phyloP scores from a whole-genome alignment of 2,113 vertebrate species.

The Malurus alboscapulatus region DNA sequence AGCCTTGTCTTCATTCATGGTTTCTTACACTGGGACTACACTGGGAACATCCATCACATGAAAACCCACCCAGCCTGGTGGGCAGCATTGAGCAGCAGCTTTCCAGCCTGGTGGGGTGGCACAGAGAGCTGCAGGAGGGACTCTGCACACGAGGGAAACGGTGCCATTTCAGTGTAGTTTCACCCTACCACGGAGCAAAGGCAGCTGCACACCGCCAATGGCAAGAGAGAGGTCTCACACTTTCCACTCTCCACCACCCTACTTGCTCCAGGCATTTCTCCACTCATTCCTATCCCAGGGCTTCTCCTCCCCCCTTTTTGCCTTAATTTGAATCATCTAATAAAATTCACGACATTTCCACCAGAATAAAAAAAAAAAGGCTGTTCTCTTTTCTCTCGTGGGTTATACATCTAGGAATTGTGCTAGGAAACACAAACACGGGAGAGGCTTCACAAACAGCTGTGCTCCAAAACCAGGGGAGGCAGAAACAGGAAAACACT shows the following conservation, averaged over 20 bases:
- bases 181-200: neutral
- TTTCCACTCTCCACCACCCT: neutral
- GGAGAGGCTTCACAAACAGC: neutral
- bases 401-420: neutral
- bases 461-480: neutral
- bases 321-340: neutral
- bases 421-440: neutral
- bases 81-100: neutral
- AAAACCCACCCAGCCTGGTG: neutral
- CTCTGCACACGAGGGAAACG: neutral
- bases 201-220: neutral
- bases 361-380: neutral
- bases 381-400: neutral
- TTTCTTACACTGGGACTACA: neutral
- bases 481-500: neutral
- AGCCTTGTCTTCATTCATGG: neutral
- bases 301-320: neutral
- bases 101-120: neutral
- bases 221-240: neutral
- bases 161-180: no score
- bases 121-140: rapidly evolving
- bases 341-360: neutral
- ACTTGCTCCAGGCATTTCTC: neutral
- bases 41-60: neutral
- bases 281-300: neutral